Evolutionary conservation across 2,113 vertebrate genomes (phyloP).

Genomic region (Microtus pennsylvanicus): DNA sequence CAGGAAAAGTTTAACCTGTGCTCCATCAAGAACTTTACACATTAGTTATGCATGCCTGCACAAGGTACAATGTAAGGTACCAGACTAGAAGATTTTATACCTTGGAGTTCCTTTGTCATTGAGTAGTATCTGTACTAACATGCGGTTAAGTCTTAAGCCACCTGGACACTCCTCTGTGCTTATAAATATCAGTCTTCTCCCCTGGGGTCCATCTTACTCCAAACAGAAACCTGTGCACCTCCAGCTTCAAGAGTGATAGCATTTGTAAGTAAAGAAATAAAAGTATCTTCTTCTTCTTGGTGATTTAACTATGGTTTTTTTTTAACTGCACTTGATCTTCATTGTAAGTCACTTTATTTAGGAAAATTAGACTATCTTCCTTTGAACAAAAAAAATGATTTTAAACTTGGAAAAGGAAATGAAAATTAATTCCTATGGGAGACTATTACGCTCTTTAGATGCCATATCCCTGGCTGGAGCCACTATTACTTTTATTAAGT

Average conservation of each 20-base stretch:
- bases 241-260: not conserved
- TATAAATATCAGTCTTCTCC: not conserved
- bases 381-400: conserved; percentile 33
- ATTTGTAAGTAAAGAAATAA: not conserved
- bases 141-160: not conserved
- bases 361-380: not conserved
- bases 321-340: not conserved
- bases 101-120: not conserved
- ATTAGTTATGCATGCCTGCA: not conserved
- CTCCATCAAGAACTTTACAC: not conserved
- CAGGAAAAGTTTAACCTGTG: not conserved
- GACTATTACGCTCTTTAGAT: not conserved
- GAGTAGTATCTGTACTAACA: not conserved
- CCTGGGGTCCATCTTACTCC: not conserved
- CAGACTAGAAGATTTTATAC: not conserved
- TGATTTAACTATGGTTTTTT: not conserved
- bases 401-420: conserved; percentile 11
- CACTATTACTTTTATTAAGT: conserved; percentile 18
- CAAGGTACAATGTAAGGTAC: not conserved
- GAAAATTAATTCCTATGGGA: conserved; percentile 34
- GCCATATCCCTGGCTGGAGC: not conserved
- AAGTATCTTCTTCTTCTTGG: not conserved
- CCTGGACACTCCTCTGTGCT: not conserved
- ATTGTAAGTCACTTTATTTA: not conserved
- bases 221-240: not conserved